phyloP scores from a whole-genome alignment of 2,797 vertebrate genomes.

The Gallinago solitaria region DNA sequence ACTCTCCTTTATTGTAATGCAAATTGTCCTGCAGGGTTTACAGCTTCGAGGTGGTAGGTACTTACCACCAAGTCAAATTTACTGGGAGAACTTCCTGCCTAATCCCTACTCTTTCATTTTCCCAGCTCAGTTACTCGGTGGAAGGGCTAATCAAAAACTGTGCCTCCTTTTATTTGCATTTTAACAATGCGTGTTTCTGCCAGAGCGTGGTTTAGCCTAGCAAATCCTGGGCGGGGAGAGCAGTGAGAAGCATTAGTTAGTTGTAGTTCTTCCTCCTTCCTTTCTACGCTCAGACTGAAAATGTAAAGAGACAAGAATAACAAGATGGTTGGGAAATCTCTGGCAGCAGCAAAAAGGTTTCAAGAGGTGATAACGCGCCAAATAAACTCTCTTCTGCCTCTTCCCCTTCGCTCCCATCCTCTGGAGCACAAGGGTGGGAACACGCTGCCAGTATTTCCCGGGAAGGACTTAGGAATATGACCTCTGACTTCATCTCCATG shows the following conservation, averaged over 20 bases:
- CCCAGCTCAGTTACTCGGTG: background rate
- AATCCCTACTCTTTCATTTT: background rate
- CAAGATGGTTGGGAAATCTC: background rate
- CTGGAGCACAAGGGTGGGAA: background rate
- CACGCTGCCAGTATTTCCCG: background rate
- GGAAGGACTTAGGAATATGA: background rate
- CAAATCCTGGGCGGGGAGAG: background rate
- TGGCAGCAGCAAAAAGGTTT: background rate
- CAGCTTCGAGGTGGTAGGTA: background rate
- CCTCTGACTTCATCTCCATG: background rate
- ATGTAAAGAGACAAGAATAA: background rate
- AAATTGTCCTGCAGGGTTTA: background rate
- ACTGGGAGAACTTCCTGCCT: background rate
- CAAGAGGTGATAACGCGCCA: background rate
- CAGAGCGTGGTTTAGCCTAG: background rate
- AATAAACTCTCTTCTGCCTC: background rate
- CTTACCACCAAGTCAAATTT: background rate
- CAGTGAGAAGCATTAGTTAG: background rate
- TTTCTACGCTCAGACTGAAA: background rate
- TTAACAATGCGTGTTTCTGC: background rate
- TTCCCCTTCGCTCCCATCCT: background rate
- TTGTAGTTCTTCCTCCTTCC: background rate
- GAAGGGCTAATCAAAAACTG: background rate
- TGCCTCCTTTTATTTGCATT: background rate
- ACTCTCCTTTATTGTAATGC: background rate